Evolutionary conservation across 2,113 vertebrate species (phyloP).

Genomic region (Amblyornis subalaris): DNA sequence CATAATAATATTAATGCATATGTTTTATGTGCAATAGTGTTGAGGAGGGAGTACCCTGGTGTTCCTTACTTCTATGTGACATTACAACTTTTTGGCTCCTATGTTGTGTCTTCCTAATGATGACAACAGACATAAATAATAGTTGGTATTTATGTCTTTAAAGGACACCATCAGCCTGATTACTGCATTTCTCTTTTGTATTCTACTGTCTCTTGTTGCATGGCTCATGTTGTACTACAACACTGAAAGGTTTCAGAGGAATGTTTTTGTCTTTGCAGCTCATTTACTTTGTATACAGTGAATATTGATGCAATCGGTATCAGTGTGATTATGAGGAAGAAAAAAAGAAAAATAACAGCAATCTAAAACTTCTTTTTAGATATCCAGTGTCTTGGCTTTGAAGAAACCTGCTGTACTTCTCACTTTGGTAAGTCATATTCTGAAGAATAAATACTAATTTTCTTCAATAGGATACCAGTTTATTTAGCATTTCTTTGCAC

Average conservation of each 20-base stretch:
- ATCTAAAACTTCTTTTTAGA: slow-evolving; percentile 66
- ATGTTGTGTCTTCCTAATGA: slow-evolving; percentile 1
- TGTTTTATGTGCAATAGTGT: neutral
- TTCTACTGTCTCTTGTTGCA: neutral
- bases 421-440: slow-evolving; percentile 79
- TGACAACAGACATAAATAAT: neutral
- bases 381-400: slow-evolving; percentile 72
- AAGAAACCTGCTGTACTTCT: slow-evolving; percentile 79
- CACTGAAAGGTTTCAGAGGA: neutral
- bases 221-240: neutral
- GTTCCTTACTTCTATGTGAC: neutral
- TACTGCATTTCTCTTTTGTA: neutral
- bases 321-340: neutral
- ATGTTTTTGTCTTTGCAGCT: neutral
- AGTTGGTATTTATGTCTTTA: neutral
- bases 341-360: neutral
- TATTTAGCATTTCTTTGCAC: neutral
- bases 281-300: neutral
- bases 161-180: neutral
- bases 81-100: neutral
- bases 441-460: neutral
- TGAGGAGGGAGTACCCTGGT: neutral
- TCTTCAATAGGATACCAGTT: neutral
- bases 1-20: neutral
- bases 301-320: neutral